These are phyloP conservation scores for Pyrrhia umbra DNA, from an alignment of 2,888 invertebrate species.

Conservation along the genomic window DNA sequence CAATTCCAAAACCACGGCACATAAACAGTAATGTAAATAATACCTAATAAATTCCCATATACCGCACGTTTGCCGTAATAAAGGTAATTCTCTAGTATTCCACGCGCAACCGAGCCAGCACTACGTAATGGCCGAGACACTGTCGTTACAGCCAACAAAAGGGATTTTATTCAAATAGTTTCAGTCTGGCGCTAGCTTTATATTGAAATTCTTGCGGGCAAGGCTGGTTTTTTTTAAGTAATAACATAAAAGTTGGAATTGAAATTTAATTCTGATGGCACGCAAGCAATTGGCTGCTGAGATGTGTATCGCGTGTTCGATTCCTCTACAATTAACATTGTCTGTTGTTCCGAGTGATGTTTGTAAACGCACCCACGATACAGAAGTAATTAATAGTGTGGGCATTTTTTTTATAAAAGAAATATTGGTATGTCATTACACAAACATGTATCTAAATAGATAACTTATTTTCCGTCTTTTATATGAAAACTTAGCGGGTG, in stretches of 20 bases:
- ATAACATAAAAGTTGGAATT: constrained; percentile 41
- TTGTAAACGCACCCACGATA: too few species aligned
- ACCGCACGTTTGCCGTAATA: constrained; percentile 51
- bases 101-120: constrained; percentile 53
- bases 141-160: constrained; percentile 62
- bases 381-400: too few species aligned
- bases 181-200: constrained; percentile 54
- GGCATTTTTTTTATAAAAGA: too few species aligned
- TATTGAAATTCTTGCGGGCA: constrained; percentile 62
- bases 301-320: too few species aligned
- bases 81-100: constrained; percentile 61
- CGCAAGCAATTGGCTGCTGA: too few species aligned
- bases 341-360: too few species aligned
- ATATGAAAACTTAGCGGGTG: too few species aligned
- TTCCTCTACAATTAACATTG: too few species aligned
- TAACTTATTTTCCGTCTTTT: too few species aligned
- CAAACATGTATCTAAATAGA: too few species aligned
- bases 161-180: constrained; percentile 75
- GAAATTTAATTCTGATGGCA: constrained; percentile 15
- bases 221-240: constrained; percentile 37
- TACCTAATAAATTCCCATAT: constrained; percentile 53
- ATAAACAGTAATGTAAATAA: constrained; percentile 58
- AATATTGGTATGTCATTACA: too few species aligned
- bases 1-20: constrained; percentile 26
- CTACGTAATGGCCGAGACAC: constrained; percentile 47